Conservation (phyloP, 2,113 vertebrate species). For the Phrynosoma blainvillii region DNA sequence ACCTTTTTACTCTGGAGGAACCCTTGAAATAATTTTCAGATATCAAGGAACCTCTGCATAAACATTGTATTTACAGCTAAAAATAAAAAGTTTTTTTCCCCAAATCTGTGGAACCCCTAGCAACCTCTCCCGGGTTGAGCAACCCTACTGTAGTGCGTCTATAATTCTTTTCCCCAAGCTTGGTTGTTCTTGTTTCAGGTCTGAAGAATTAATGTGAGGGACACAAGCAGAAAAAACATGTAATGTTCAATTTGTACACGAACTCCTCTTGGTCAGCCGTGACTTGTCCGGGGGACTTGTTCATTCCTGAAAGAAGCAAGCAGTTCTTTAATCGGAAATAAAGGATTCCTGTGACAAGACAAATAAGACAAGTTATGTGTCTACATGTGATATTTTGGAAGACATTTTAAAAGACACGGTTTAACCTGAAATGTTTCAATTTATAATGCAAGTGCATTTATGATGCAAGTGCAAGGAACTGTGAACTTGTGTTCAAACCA, state of each 20-base stretch:
- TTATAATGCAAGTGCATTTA: neutral
- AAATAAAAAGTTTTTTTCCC: no score
- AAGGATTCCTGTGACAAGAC: conserved; percentile 4
- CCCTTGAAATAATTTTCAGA: no score
- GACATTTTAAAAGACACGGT: neutral
- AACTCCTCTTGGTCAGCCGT: conserved; percentile 32
- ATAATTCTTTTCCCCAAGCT: neutral
- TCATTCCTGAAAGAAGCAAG: conserved; percentile 63
- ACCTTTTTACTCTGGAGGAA: no score
- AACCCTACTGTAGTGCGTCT: neutral
- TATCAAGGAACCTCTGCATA: no score
- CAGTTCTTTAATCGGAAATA: conserved; percentile 34
- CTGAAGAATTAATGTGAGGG: conserved; percentile 35
- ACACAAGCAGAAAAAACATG: conserved; percentile 53
- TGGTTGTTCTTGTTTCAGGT: conserved; percentile 18
- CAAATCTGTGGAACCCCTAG: no score
- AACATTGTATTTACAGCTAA: no score
- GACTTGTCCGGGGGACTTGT: neutral
- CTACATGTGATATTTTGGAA: neutral
- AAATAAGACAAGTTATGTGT: neutral
- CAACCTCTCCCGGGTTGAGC: no score
- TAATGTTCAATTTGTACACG: neutral
- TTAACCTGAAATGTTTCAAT: neutral
- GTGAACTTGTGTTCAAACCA: neutral
- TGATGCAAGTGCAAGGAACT: neutral